Base-by-base conservation (phyloP, 2,113 vertebrate species). In the Psettodes erumei region DNA sequence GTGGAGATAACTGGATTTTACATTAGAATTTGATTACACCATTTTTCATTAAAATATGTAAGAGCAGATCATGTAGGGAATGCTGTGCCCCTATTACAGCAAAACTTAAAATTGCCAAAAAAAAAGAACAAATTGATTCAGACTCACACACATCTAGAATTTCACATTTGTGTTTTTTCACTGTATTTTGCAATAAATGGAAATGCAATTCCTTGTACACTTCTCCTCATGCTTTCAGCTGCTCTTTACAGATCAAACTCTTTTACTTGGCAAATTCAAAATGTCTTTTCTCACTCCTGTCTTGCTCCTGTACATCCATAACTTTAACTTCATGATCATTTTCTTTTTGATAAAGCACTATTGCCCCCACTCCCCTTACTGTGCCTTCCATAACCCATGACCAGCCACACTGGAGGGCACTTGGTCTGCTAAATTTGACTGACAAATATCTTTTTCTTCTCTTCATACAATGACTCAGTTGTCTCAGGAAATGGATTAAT, bases 21-120 rank as follows among this genome's bases (percentile, higher is more conserved):
- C 18, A 27, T 27, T 16, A 1, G 11, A 65, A 53, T 71, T 13
- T 47, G 12, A 66, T 71, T 21, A 60, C 35, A 50, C 6, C 9
- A 7, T 23, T 70, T 59, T 65, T 47, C n/a, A 47, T 12, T 53
- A 53, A 55, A 59, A 54, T 42, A 58, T 68, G 3, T 11, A 33
- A 65, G 10, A 61, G n/a, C 5, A 18, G 9, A 74, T 48, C 16
- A 65, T 55, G 18, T 30, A 21, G 32, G 42, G 33, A 30, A 32
- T 9, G 11, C 18, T 37, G 45, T 23, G 6, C 1, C 33, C 42
- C 7, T 30, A 37, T 40, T 64, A 5, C 43, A 43, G 6, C 4
- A 33, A 54, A 8, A 11, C 27, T 43, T 28, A 47, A 56, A 60
- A 71, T 64, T 8, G 35, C 3, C 5, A 18, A 16, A 16, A 51